Percentiles rank a stretch among this genome's conserved stretches.
Evolutionary conservation across 2,797 vertebrate genomes (phyloP).

Genomic region (Hippoglossus hippoglossus): DNA sequence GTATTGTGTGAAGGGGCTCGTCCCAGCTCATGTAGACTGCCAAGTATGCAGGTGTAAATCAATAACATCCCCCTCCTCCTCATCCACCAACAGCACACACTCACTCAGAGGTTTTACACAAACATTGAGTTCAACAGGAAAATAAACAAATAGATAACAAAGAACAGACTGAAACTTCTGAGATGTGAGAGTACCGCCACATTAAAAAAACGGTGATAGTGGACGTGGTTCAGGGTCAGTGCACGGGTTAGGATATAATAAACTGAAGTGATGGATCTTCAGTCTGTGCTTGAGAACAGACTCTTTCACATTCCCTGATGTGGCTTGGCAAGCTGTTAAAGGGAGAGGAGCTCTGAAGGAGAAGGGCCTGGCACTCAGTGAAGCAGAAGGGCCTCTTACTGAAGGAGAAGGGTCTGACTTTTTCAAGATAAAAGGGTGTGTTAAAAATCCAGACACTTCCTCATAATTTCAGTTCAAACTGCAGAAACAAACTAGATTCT

Average conservation of each 20-base stretch:
- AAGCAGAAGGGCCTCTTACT: slow-evolving; percentile 58
- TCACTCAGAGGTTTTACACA: background rate
- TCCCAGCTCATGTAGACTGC: slow-evolving; percentile 61
- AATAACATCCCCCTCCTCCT: slow-evolving; percentile 35
- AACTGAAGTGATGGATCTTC: slow-evolving; percentile 48
- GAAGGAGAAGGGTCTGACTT: slow-evolving; percentile 41
- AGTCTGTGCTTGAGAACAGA: slow-evolving; percentile 61
- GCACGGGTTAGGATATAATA: slow-evolving; percentile 28
- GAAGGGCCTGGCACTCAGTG: slow-evolving; percentile 48
- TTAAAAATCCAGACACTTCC: slow-evolving; percentile 20
- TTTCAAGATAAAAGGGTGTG: slow-evolving; percentile 24
- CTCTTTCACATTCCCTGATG: slow-evolving; percentile 61
- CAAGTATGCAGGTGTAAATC: slow-evolving; percentile 75
- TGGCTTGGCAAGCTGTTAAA: slow-evolving; percentile 66
- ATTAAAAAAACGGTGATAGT: slow-evolving; percentile 33
- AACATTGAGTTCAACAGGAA: slow-evolving; percentile 20
- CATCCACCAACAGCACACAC: slow-evolving; percentile 8
- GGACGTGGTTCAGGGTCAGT: slow-evolving; percentile 36
- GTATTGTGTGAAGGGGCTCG: slow-evolving; percentile 37
- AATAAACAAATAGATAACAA: slow-evolving; percentile 37
- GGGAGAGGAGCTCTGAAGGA: slow-evolving; percentile 54
- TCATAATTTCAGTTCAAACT: slow-evolving; percentile 12
- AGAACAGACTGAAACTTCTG: background rate
- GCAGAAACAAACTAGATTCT: background rate
- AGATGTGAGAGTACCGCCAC: background rate